These are phyloP conservation scores for Neotoma lepida DNA, from an alignment of 2,113 vertebrate genomes.

Conservation along the genomic window DNA sequence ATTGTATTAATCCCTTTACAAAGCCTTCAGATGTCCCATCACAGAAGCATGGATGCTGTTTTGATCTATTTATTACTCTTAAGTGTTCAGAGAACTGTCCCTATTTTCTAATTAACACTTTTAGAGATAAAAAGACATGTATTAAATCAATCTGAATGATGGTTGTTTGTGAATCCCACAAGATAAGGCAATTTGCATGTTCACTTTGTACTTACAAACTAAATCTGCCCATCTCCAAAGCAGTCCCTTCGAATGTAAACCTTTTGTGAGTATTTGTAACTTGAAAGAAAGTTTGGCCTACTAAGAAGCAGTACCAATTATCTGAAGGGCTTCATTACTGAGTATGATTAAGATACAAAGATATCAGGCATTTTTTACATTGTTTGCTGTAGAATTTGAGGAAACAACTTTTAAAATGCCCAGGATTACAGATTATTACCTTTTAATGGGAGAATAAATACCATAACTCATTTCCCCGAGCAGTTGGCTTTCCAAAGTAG, in stretches of 20 bases:
- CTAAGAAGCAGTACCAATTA: constrained; percentile 88
- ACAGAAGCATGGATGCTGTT: constrained; percentile 90
- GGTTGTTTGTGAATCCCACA: constrained; percentile 99
- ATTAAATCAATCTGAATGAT: constrained; percentile 99
- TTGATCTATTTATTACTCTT: constrained; percentile 93
- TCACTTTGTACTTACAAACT: constrained; percentile 98
- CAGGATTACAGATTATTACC: constrained; percentile 82
- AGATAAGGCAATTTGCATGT: constrained; percentile 99
- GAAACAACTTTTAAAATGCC: constrained; percentile 84
- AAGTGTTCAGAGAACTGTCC: constrained; percentile 93
- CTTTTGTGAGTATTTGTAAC: constrained; percentile 92
- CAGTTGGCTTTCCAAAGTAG: constrained; percentile 74
- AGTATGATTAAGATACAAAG: constrained; percentile 89
- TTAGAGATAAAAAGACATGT: constrained; percentile 99
- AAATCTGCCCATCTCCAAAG: constrained; percentile 96
- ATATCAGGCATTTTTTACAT: constrained; percentile 86
- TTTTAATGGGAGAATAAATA: constrained; percentile 75
- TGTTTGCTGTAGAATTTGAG: constrained; percentile 86
- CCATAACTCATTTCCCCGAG: constrained; percentile 63
- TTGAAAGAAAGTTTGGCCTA: constrained; percentile 91
- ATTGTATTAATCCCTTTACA: constrained; percentile 92
- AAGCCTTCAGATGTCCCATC: constrained; percentile 90
- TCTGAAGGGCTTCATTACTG: constrained; percentile 89
- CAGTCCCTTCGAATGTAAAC: constrained; percentile 95
- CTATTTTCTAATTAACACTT: constrained; percentile 99